Percentiles rank a stretch among this genome's conserved stretches.
phyloP scores from a whole-genome alignment of 1,140 invertebrate genomes.

The Apolygus lucorum region DNA sequence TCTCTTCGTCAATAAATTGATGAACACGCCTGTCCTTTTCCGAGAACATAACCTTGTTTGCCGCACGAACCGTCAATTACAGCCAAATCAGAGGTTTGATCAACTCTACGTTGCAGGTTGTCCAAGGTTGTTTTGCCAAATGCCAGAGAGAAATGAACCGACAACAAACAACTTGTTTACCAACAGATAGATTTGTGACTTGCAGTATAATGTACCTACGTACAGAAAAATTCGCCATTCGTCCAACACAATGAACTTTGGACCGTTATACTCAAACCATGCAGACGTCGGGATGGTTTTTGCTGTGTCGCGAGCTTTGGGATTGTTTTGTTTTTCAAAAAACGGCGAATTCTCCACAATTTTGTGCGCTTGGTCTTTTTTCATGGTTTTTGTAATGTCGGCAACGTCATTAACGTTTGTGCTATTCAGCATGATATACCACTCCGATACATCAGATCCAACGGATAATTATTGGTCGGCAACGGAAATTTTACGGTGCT shows the following conservation, averaged over 20 bases:
- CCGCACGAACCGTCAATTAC: too few species aligned
- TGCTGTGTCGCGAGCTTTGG: neutral
- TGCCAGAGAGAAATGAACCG: too few species aligned
- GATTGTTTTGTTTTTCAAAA: neutral
- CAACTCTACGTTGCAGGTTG: too few species aligned
- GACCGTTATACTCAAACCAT: neutral
- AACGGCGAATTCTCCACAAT: neutral
- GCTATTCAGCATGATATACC: neutral
- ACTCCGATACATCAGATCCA: neutral
- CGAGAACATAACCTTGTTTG: too few species aligned
- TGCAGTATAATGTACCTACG: too few species aligned
- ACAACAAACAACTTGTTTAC: too few species aligned
- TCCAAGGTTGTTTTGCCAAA: too few species aligned
- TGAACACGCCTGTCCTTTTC: too few species aligned
- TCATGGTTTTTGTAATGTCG: neutral
- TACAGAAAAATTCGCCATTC: too few species aligned
- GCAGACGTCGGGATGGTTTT: neutral
- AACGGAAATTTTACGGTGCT: neutral
- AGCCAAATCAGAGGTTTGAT: too few species aligned
- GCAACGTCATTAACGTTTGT: neutral
- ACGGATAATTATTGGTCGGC: conserved; percentile 2
- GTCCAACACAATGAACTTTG: neutral
- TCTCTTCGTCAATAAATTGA: too few species aligned
- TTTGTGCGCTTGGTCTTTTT: neutral
- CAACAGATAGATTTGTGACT: too few species aligned